phyloP scores from a whole-genome alignment of 2,797 vertebrate genomes.

The Danio tinwini region DNA sequence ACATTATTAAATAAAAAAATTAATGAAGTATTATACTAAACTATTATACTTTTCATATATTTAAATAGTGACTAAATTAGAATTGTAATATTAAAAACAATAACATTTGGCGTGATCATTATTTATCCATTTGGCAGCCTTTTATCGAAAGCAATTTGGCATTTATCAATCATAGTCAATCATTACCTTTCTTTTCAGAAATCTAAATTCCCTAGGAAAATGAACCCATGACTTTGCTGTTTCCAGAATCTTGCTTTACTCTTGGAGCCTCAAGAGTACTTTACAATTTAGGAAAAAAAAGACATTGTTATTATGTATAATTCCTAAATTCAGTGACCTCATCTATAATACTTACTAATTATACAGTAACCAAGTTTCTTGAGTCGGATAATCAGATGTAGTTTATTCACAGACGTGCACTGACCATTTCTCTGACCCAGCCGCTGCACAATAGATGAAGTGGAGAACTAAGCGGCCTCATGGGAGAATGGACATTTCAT shows the following conservation, averaged over 20 bases:
- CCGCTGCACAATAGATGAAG: slow-evolving; percentile 25
- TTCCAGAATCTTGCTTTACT: not conserved
- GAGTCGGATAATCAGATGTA: slow-evolving; percentile 13
- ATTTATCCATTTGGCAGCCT: not conserved
- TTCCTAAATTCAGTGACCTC: not conserved
- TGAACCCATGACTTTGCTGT: not conserved
- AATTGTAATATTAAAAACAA: not conserved
- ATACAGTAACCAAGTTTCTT: slow-evolving; percentile 1
- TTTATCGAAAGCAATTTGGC: not conserved
- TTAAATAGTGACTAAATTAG: too few relatives aligned
- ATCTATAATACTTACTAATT: not conserved
- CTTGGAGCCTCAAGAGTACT: not conserved
- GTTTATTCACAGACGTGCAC: slow-evolving; percentile 16
- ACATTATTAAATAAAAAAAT: too few relatives aligned
- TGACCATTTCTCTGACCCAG: slow-evolving; percentile 27
- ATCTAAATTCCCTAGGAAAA: not conserved
- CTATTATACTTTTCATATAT: too few relatives aligned
- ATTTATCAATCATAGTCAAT: too few relatives aligned
- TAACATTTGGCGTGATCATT: not conserved
- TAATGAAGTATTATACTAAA: too few relatives aligned
- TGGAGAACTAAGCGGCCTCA: slow-evolving; percentile 41
- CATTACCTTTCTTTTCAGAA: not conserved
- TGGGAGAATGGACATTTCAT: slow-evolving; percentile 60
- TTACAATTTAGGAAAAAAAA: not conserved
- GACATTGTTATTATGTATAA: not conserved